A percentile compares a stretch with the other conserved stretches of the same genome.
Evolutionary conservation across 2,113 vertebrate genomes (phyloP).

Genomic region (Ptyas mucosa): DNA sequence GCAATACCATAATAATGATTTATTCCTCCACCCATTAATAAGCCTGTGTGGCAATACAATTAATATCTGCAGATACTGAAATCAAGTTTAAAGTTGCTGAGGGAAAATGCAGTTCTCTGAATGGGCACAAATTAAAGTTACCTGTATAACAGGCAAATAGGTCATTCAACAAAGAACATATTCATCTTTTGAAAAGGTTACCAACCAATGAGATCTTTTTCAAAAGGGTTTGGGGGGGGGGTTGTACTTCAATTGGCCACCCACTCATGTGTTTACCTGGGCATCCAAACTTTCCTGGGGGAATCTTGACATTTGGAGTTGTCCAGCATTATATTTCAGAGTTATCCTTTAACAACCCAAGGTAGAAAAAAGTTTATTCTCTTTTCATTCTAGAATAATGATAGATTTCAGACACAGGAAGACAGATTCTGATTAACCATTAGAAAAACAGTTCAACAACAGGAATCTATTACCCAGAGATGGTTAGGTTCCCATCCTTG

Average conservation of each 20-base stretch:
- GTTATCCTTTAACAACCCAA: background rate
- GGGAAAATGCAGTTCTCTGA: background rate
- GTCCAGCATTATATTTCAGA: too few species aligned
- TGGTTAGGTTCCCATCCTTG: background rate
- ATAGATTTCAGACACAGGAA: background rate
- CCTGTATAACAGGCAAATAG: background rate
- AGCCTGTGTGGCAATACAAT: background rate
- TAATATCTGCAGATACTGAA: background rate
- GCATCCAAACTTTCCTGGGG: too few species aligned
- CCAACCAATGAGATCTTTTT: too few species aligned
- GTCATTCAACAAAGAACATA: too few species aligned
- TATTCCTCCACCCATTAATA: constrained; percentile 16
- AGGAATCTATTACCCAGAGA: background rate
- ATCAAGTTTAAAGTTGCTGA: background rate
- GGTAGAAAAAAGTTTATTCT: background rate
- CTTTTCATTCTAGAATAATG: background rate
- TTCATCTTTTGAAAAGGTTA: too few species aligned
- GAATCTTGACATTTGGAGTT: too few species aligned
- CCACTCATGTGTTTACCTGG: too few species aligned
- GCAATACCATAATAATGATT: constrained; percentile 4
- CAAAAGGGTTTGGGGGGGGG: too few species aligned
- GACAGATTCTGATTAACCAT: background rate
- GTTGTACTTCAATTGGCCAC: too few species aligned
- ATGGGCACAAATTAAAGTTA: background rate
- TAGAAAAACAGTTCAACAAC: background rate